Conservation (phyloP, 1,140 invertebrate species). For the Tetramorium alpestre region DNA sequence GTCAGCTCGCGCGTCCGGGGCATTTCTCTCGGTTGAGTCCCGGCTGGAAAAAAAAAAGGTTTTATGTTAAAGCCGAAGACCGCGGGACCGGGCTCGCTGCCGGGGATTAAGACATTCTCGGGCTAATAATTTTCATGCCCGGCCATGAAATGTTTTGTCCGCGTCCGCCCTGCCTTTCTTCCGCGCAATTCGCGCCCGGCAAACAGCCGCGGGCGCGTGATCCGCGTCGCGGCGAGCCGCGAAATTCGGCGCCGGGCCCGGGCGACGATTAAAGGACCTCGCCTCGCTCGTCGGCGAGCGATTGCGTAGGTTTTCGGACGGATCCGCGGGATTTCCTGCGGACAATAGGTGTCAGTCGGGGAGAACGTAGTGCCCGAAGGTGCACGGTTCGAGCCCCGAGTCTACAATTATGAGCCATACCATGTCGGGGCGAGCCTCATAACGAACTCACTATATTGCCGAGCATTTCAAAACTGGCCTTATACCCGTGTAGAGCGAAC, state of each 20-base stretch:
- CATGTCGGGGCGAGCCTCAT: conserved; percentile 82
- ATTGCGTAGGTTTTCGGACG: neutral
- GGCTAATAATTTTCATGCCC: conserved; percentile 83
- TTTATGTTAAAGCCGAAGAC: conserved; percentile 75
- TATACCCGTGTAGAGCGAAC: conserved; percentile 57
- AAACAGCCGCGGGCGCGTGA: neutral
- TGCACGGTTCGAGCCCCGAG: conserved; percentile 77
- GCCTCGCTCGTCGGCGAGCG: neutral
- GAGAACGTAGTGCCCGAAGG: conserved; percentile 77
- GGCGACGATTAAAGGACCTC: neutral
- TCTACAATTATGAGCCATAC: conserved; percentile 86
- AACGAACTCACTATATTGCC: conserved; percentile 85
- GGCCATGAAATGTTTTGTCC: conserved; percentile 80
- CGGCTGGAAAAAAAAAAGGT: conserved; percentile 54
- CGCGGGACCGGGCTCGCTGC: conserved; percentile 59
- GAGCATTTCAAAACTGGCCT: conserved; percentile 79
- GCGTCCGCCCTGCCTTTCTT: conserved; percentile 1
- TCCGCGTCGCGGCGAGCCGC: neutral
- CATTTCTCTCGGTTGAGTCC: conserved; percentile 47
- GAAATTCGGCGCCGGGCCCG: neutral
- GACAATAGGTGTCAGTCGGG: conserved; percentile 82
- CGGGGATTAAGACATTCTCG: conserved; percentile 84
- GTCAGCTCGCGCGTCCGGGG: conserved; percentile 40
- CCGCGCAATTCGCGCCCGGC: neutral
- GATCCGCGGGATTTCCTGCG: conserved; percentile 67